Base-by-base conservation (phyloP, 1,140 invertebrate species). In the Neodiprion virginianus region DNA sequence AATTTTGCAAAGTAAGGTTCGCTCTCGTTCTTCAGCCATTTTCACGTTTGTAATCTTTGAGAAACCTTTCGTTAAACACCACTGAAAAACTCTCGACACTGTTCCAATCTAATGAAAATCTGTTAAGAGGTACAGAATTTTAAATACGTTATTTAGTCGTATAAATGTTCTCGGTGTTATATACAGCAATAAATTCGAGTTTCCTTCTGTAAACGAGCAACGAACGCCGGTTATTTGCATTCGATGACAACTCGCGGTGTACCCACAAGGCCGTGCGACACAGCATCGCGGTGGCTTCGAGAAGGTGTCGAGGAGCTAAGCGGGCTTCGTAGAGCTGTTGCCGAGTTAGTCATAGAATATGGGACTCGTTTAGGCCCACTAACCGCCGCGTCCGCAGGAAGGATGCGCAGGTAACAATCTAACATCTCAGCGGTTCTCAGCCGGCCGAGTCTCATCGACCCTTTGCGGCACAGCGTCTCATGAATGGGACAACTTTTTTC, bases 371-470 rank as follows among this genome's bases (percentile, higher is more conserved):
- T 80, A 75, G 72, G 72, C 68, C n/a, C 77, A 67, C 73, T 74
- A 74, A 81, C 79, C 76, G 78, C 73, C 74, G 72, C 80, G 69
- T 81, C 76, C 78, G 78, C 70, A 79, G 78, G 77, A 81, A 81
- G 72, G 69, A 65, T 68, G 67, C 65, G 69, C 75, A 71, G 75
- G 72, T 73, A 81, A 80, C 79, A 78, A 77, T 81, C 67, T 74
- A 50, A 67, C 67, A 76, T 69, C 72, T 7, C 76, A 74, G 74
- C 74, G 78, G 77, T 77, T 80, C 79, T 79, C 78, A 78, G 48
- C n/a, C 10, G 50, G 17, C 17, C 0, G 17, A 21, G 17, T 21
- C 17, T 21, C 17, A 0, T 21, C 17, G 17, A 21, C 17, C 17
- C 17, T 21, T 21, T 21, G 17, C 17, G 17, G 17, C 17, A 21